These are phyloP conservation scores for Vandiemenella viatica DNA, from an alignment of 2,888 invertebrate genomes.

Conservation along the genomic window DNA sequence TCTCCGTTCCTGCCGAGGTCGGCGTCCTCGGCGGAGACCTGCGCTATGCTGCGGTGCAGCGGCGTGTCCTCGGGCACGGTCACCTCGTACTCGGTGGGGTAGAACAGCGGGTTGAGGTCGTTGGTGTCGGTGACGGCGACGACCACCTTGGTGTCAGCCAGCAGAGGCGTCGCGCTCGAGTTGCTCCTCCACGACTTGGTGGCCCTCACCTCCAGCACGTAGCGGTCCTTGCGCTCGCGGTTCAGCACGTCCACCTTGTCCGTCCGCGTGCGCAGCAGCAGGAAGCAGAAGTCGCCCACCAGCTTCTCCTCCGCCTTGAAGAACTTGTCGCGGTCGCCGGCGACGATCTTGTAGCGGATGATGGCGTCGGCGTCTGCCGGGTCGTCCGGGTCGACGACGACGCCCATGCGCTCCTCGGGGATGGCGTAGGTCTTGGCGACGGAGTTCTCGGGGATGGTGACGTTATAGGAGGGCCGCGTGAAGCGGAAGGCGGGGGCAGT, in stretches of 20 bases:
- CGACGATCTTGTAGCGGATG: constrained; percentile 72
- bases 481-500: constrained; percentile 42
- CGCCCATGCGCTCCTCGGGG: constrained; percentile 64
- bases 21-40: constrained; percentile 83
- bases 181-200: constrained; percentile 41
- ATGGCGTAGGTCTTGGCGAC: constrained; percentile 73
- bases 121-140: constrained; percentile 69
- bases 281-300: constrained; percentile 90
- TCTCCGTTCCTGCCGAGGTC: constrained; percentile 92
- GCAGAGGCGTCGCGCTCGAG: constrained; percentile 35
- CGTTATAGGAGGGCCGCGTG: constrained; percentile 62
- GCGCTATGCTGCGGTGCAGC: constrained; percentile 62
- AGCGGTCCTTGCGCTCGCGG: constrained; percentile 76
- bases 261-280: constrained; percentile 75
- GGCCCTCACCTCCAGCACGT: constrained; percentile 62
- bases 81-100: constrained; percentile 72
- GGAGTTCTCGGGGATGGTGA: constrained; percentile 83
- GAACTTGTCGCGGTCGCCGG: constrained; percentile 76
- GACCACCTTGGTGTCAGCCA: constrained; percentile 54
- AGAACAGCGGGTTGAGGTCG: constrained; percentile 88
- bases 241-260: constrained; percentile 79
- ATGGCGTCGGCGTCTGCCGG: constrained; percentile 29
- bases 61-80: constrained; percentile 80
- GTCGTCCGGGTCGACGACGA: constrained; percentile 32
- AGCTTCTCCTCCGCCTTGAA: constrained; percentile 82